Evolutionary conservation across 2,113 vertebrate species (phyloP), one percentile per base, ranked within the genome.

Genomic region (Pseudorectes ferrugineus): DNA sequence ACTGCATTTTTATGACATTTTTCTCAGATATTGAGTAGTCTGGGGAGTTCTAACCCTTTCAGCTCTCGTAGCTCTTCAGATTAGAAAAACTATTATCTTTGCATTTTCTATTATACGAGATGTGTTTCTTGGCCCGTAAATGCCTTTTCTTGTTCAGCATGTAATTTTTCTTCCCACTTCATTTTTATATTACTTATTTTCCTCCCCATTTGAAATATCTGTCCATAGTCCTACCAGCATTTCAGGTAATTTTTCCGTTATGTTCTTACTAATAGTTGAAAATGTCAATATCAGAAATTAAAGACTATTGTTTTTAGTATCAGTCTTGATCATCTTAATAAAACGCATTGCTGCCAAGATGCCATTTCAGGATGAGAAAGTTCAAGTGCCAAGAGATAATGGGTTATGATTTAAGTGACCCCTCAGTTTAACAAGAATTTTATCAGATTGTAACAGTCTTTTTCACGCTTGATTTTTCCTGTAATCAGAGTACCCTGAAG

Each of bases 341-440:
- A 82, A 58, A 86, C 5, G 1, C 26, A 65, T 35, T 36, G 3
- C 58, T 85, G 65, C 31, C 61, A 70, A 82, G 54, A 80, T 36
- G 35, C 35, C 42, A 52, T 77, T 91, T 72, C 59, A 86, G 68
- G 70, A 92, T 68, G 71, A 85, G 70, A 96, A 86, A 95, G 62
- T 95, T 95, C 86, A 95, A 94, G 72, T 75, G 66, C 59, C 57
- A 93, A 52, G 62, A 96, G 84, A 95, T 95, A 96, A 92, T 91
- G 46, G 66, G 28, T 94, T 92, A 68, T 68, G 70, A 92, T 97
- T 93, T 79, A 96, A 97, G 97, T 77, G 83, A 88, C 59, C 62
- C 33, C 43, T 79, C 75, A 87, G 36, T 78, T 96, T 95, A 96
- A 91, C 89, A 89, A 96, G 85, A 90, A 92, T 94, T 97, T 92